Evolutionary conservation across 2,797 vertebrate genomes (phyloP), one percentile per base, ranked within the genome.

Genomic region (Sebastes melanostomus): DNA sequence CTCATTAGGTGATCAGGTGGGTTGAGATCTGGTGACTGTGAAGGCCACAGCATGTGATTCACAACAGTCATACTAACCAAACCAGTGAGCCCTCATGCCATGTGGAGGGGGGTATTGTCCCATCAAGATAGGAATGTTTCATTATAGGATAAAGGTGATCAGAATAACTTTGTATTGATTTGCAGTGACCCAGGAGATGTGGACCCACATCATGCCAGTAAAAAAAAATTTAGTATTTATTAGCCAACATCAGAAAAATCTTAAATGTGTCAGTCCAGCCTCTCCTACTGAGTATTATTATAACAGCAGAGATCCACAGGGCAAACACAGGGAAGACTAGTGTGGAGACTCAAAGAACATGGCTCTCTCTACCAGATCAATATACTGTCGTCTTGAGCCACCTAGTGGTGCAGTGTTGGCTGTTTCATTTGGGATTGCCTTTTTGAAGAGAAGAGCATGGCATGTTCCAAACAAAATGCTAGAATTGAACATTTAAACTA

Each of bases 351-450:
- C 5, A 3, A 0, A 46, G 60, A 76, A 42, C 70, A 25, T 11
- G 14, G 8, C 75, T 59, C 24, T 29, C 22, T 56, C 24, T 42
- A 42, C 56, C 20, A 66, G 8, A 14, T 62, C 5, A 4, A 38
- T 75, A 36, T 27, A 16, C 68, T 61, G 67, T 73, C 75, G 58
- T 67, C 29, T 71, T 60, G 62, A 55, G 77, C 83, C 87, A 68
- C 55, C 88, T 89, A 78, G 86, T 86, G 87, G 87, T 8, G 8
- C 14, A n/a, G 13, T 30, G 27, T 8, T 8, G 14, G 25, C 30
- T 22, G 46, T 54, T 62, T 63, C 3, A 29, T 66, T 52, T 18
- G 22, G 34, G 11, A 20, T 16, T 6, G 4, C 18, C 32, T 52
- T 5, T 16, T 30, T 27, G 0, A 56, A 67, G 6, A 9, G 1